Conservation (phyloP, 2,888 invertebrate species). For the Charanyca ferruginea region DNA sequence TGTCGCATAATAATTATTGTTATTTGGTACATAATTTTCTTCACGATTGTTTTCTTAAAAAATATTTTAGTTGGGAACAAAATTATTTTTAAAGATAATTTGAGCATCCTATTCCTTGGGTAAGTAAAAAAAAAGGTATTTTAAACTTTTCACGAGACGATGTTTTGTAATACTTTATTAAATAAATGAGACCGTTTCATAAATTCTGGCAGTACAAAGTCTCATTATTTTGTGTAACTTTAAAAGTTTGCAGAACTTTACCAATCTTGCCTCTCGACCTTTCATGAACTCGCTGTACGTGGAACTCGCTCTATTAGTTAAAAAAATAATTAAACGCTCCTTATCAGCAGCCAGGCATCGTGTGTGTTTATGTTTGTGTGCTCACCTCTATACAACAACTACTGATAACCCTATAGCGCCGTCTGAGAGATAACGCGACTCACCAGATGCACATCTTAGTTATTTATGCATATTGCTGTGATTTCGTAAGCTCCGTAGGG, state of each 20-base stretch:
- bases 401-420: slow-evolving; percentile 65
- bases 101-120: neutral
- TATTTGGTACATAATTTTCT: slow-evolving; percentile 42
- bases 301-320: slow-evolving; percentile 37
- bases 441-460: slow-evolving; percentile 57
- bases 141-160: slow-evolving; percentile 14
- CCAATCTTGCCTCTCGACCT: slow-evolving; percentile 35
- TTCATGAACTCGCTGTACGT: slow-evolving; percentile 43
- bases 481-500: slow-evolving; percentile 51
- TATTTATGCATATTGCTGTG: slow-evolving; percentile 51
- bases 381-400: slow-evolving; percentile 44
- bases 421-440: slow-evolving; percentile 62
- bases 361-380: slow-evolving; percentile 56
- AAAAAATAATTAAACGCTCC: slow-evolving; percentile 50
- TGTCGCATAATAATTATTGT: slow-evolving; percentile 61
- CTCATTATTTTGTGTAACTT: slow-evolving; percentile 16
- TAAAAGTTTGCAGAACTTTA: slow-evolving; percentile 31
- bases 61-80: neutral
- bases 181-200: slow-evolving; percentile 16
- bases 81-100: neutral
- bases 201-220: slow-evolving; percentile 19
- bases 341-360: slow-evolving; percentile 52
- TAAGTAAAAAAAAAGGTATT: no score
- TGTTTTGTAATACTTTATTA: slow-evolving; percentile 21
- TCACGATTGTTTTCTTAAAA: slow-evolving; percentile 38